A percentile compares a stretch with the other conserved stretches of the same genome.
Conservation (phyloP, 2,888 invertebrate genomes). For the Drosophila paracracens region DNA sequence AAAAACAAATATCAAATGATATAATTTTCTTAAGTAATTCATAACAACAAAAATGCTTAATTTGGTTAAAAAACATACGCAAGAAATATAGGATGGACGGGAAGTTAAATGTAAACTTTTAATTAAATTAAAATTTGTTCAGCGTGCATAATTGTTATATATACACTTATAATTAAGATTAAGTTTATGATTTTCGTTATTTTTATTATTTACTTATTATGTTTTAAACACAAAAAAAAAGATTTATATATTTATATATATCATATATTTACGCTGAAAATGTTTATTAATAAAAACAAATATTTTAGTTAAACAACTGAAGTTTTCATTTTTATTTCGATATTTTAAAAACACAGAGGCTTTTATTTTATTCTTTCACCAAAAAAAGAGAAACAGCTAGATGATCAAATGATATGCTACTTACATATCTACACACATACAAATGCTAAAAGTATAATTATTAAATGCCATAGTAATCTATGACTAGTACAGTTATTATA, state of each 20-base stretch:
- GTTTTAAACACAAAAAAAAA: slow-evolving; percentile 73
- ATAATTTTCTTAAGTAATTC: slow-evolving; percentile 47
- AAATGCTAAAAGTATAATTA: slow-evolving; percentile 45
- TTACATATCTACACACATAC: slow-evolving; percentile 33
- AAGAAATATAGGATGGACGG: slow-evolving; percentile 16
- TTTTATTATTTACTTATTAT: slow-evolving; percentile 78
- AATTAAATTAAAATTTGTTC: slow-evolving; percentile 65
- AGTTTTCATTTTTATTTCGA: slow-evolving; percentile 54
- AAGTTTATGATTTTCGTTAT: slow-evolving; percentile 81
- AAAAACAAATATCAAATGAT: slow-evolving; percentile 15
- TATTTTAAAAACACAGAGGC: slow-evolving; percentile 49
- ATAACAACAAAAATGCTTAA: slow-evolving; percentile 34
- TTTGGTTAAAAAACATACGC: slow-evolving; percentile 40
- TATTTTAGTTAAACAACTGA: slow-evolving; percentile 80
- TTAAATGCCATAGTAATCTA: slow-evolving; percentile 60
- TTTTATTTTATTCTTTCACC: slow-evolving; percentile 41
- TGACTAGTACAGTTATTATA: slow-evolving; percentile 56
- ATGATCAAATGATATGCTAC: slow-evolving; percentile 37
- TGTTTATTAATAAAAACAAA: slow-evolving; percentile 82
- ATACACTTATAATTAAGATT: slow-evolving; percentile 64
- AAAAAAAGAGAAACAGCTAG: slow-evolving; percentile 11
- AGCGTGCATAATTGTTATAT: slow-evolving; percentile 81
- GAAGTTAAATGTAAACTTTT: slow-evolving; percentile 56
- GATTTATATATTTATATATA: slow-evolving; percentile 62
- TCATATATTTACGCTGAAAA: slow-evolving; percentile 78